Percentiles rank a stretch among this genome's conserved stretches.
phyloP scores from a whole-genome alignment of 2,888 invertebrate genomes.

The Melinaea menophilus region DNA sequence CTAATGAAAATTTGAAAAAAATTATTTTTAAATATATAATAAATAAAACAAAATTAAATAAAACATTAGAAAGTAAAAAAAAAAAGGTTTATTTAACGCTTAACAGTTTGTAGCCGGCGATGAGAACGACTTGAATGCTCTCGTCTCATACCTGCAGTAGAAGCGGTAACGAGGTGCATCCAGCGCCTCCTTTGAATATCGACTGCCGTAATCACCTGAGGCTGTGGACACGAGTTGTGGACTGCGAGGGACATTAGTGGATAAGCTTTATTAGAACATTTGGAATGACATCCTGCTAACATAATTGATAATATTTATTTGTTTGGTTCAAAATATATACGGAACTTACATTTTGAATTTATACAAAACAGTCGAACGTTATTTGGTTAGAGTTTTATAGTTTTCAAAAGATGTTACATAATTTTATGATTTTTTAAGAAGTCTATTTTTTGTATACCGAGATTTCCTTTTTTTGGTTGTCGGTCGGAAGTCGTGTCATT shows the following conservation, averaged over 20 bases:
- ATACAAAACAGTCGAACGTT: too few relatives aligned
- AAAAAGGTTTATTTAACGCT: background rate
- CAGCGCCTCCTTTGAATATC: conserved; percentile 33
- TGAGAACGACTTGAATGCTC: conserved; percentile 17
- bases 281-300: too few relatives aligned
- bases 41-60: background rate
- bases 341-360: too few relatives aligned
- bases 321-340: too few relatives aligned
- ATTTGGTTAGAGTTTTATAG: too few relatives aligned
- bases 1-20: too few relatives aligned
- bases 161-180: conserved; percentile 34
- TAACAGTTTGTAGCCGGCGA: background rate
- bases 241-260: background rate
- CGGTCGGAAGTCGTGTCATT: too few relatives aligned
- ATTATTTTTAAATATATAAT: too few relatives aligned
- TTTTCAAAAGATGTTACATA: too few relatives aligned
- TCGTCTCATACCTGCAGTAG: conserved; percentile 17
- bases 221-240: conserved; percentile 10
- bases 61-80: background rate
- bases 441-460: too few relatives aligned
- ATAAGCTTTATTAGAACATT: background rate
- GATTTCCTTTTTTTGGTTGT: too few relatives aligned
- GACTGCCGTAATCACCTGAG: conserved; percentile 29
- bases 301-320: background rate
- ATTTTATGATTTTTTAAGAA: too few relatives aligned